Conservation (phyloP, 2,888 invertebrate genomes). For the Artemia sp. region DNA sequence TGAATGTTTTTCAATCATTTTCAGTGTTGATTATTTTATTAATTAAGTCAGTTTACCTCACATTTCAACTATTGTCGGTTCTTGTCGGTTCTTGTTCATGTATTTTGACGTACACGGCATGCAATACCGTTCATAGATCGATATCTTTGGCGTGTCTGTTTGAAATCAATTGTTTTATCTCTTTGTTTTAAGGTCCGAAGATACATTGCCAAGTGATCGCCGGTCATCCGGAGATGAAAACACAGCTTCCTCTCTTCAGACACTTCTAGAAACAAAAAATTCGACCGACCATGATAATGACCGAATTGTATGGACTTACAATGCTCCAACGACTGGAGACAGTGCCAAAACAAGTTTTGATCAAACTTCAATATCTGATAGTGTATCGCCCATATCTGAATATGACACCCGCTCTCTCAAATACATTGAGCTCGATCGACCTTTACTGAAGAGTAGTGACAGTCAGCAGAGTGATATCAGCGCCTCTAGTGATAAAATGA, state of each 20-base stretch:
- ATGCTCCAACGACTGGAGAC: conserved; percentile 45
- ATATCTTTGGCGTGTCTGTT: too few relatives aligned
- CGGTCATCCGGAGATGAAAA: conserved; percentile 8
- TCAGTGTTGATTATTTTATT: too few relatives aligned
- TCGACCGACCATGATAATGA: conserved; percentile 30
- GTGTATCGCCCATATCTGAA: conserved; percentile 34
- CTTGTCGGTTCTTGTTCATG: too few relatives aligned
- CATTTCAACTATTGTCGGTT: too few relatives aligned
- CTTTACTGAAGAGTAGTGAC: conserved; percentile 20
- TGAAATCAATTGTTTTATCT: too few relatives aligned
- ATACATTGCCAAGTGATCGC: background rate
- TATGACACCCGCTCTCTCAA: conserved; percentile 20
- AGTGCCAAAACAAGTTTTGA: conserved; percentile 40
- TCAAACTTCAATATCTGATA: conserved; percentile 42
- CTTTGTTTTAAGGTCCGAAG: conserved; percentile 8
- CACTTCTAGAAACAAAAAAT: conserved; percentile 3
- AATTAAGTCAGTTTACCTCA: too few relatives aligned
- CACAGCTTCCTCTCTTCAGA: background rate
- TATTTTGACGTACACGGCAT: too few relatives aligned
- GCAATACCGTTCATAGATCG: too few relatives aligned
- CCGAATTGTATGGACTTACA: conserved; percentile 79
- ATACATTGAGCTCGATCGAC: conserved; percentile 21
- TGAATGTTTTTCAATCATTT: too few relatives aligned
- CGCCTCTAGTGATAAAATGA: conserved; percentile 8
- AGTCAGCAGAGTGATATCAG: conserved; percentile 11